These are phyloP conservation scores for Iphiclides podalirius DNA, from an alignment of 2,888 invertebrate species.

Conservation along the genomic window DNA sequence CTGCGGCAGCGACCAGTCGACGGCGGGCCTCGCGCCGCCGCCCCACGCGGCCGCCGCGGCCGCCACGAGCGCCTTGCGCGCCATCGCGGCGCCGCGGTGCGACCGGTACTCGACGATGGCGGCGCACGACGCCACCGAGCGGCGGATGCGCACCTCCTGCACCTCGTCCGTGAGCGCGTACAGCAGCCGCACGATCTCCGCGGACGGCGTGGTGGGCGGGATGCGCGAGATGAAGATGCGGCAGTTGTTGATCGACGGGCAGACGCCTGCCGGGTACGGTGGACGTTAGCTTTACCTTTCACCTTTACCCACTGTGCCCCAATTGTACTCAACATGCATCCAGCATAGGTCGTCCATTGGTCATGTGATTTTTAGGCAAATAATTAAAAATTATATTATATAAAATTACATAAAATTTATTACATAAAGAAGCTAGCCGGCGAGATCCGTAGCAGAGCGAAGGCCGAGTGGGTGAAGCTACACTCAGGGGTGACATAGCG, in stretches of 20 bases:
- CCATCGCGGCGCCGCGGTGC: constrained; percentile 83
- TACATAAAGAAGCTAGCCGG: no score
- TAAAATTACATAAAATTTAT: no score
- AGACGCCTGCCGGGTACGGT: constrained; percentile 82
- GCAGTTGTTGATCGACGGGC: constrained; percentile 87
- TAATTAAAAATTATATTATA: no score
- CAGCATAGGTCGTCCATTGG: no score
- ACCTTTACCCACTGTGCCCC: no score
- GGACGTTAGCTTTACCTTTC: no score
- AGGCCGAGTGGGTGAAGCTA: no score
- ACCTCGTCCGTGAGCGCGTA: constrained; percentile 74
- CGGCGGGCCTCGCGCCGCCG: constrained; percentile 65
- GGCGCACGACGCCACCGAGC: constrained; percentile 72
- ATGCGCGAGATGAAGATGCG: constrained; percentile 83
- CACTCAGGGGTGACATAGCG: no score
- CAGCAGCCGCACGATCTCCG: constrained; percentile 81
- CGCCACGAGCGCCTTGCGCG: constrained; percentile 73
- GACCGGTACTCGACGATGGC: constrained; percentile 86
- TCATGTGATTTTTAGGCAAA: no score
- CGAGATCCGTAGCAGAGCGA: no score
- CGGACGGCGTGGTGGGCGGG: constrained; percentile 78
- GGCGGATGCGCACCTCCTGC: constrained; percentile 69
- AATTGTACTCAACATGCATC: no score
- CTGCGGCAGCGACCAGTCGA: constrained; percentile 74
- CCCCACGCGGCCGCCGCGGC: constrained; percentile 75